Evolutionary conservation across 2,113 vertebrate genomes (phyloP).

Genomic region (Columba livia): DNA sequence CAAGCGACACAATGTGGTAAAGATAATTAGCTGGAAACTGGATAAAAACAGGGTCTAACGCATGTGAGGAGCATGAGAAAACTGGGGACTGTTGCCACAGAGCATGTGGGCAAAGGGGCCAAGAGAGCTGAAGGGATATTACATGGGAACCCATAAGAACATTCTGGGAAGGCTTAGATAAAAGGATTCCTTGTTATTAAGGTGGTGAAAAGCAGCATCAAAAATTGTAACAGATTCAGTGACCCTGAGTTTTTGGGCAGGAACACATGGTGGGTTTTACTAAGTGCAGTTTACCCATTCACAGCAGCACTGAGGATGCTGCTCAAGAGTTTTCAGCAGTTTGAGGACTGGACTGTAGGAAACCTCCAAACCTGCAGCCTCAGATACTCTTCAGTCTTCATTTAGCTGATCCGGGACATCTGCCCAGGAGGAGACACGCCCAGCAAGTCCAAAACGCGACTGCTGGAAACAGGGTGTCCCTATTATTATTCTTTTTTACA

Average conservation of each 20-base stretch:
- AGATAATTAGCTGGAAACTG: neutral
- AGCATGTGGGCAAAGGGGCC: too few species aligned
- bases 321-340: neutral
- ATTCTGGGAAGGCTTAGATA: fast-evolving
- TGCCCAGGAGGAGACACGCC: constrained; percentile 9
- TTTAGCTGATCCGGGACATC: neutral
- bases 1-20: neutral
- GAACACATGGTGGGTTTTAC: neutral
- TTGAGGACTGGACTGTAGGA: neutral
- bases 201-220: neutral
- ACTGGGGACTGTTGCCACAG: too few species aligned
- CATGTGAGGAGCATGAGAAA: too few species aligned
- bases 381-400: constrained; percentile 17
- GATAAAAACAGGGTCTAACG: neutral
- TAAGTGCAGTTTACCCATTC: fast-evolving
- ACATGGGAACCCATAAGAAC: neutral
- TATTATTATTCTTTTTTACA: neutral
- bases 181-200: neutral
- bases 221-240: neutral
- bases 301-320: neutral
- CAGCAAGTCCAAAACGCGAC: neutral
- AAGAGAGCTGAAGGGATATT: neutral
- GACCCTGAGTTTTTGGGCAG: neutral
- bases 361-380: neutral
- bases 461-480: neutral